Evolutionary conservation across 1,140 invertebrate species (phyloP).

Genomic region (Diplogasteroides magnus): DNA sequence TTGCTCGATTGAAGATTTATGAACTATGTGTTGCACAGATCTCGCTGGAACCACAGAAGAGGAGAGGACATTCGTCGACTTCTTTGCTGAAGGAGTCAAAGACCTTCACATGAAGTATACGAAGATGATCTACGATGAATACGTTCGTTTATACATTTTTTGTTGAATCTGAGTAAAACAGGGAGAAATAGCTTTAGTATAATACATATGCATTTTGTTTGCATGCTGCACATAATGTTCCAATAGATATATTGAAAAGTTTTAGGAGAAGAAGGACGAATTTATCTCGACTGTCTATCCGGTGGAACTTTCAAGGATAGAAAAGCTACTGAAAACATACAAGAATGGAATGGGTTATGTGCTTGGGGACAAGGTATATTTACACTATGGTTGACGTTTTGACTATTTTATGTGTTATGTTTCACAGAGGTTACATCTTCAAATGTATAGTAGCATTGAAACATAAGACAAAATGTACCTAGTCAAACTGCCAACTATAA

Average conservation of each 20-base stretch:
- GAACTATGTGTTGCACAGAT: background rate
- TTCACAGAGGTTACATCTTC: no score
- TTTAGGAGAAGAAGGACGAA: slow-evolving; percentile 34
- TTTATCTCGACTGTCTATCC: slow-evolving; percentile 40
- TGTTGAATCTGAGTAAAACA: slow-evolving; percentile 30
- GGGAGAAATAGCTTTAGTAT: slow-evolving; percentile 22
- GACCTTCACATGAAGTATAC: slow-evolving; percentile 43
- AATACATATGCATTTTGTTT: background rate
- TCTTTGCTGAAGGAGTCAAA: slow-evolving; percentile 47
- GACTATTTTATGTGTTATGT: no score
- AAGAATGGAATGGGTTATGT: slow-evolving; percentile 23
- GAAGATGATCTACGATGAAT: slow-evolving; percentile 51
- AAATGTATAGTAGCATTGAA: no score
- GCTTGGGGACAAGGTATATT: slow-evolving; percentile 23
- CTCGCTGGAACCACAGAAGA: slow-evolving; percentile 6
- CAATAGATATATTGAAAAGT: background rate
- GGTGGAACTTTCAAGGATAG: slow-evolving; percentile 33
- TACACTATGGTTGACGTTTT: background rate
- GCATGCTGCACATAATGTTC: background rate
- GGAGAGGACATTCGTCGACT: slow-evolving; percentile 9
- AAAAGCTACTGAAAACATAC: slow-evolving; percentile 29
- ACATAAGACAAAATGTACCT: no score
- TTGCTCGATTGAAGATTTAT: background rate
- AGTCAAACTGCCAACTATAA: no score
- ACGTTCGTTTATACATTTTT: slow-evolving; percentile 38